Percentiles rank a stretch among this genome's conserved stretches.
These are phyloP conservation scores for Pachypeltis micranthus DNA, from an alignment of 1,140 invertebrate genomes.

Conservation along the genomic window DNA sequence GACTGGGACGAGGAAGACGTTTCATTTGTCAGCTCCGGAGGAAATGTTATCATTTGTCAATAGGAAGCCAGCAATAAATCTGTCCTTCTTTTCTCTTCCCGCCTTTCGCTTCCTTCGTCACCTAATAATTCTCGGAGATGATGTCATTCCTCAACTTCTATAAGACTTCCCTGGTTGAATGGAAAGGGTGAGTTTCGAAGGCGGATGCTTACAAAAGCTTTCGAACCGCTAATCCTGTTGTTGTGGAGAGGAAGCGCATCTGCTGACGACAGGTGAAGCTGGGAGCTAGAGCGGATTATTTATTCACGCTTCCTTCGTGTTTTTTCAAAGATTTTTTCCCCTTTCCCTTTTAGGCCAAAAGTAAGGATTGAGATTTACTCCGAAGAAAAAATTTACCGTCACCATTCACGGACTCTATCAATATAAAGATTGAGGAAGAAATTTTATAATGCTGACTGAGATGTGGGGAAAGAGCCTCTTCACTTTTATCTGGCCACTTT, in stretches of 20 bases:
- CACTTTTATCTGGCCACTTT: no score
- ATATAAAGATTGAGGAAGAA: no score
- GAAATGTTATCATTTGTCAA: constrained; percentile 10
- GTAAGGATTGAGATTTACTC: no score
- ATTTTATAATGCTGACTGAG: no score
- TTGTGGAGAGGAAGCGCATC: neutral
- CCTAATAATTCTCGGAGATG: constrained; percentile 2
- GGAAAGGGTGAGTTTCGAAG: neutral
- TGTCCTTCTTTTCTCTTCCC: neutral
- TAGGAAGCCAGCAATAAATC: neutral
- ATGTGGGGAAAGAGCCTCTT: no score
- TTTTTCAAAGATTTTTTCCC: no score
- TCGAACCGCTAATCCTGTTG: constrained; percentile 6
- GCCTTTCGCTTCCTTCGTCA: neutral
- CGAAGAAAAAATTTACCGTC: no score
- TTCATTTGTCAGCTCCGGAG: neutral
- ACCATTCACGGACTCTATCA: no score
- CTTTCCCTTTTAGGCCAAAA: no score
- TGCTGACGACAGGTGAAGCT: neutral
- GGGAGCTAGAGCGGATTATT: neutral
- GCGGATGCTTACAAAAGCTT: neutral
- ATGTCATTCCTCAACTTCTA: constrained; percentile 5
- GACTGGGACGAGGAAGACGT: neutral
- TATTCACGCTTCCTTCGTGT: neutral
- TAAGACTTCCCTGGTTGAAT: neutral